phyloP scores from a whole-genome alignment of 2,888 invertebrate genomes.

The Lottia gigantea region DNA sequence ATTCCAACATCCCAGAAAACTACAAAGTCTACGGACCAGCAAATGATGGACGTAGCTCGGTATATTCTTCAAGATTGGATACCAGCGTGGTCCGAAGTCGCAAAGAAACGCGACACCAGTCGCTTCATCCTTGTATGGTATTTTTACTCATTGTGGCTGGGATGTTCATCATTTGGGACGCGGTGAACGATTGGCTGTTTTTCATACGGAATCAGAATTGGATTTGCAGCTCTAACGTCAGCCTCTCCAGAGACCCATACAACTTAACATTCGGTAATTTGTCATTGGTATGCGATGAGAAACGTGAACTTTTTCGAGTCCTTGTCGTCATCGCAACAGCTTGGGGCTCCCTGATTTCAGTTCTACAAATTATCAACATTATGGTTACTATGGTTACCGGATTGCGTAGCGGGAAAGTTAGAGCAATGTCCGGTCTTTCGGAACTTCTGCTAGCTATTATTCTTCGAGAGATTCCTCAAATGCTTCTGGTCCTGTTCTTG shows the following conservation, averaged over 20 bases:
- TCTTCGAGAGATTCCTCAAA: background rate
- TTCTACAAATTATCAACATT: background rate
- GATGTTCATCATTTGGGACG: background rate
- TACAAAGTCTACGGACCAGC: background rate
- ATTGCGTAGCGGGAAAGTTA: background rate
- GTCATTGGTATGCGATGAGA: background rate
- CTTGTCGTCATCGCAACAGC: background rate
- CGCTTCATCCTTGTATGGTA: background rate
- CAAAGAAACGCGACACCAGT: no score
- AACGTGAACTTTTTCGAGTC: background rate
- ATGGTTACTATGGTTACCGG: background rate
- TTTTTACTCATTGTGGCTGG: background rate
- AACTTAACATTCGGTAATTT: background rate
- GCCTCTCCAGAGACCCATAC: background rate
- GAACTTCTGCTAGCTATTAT: background rate
- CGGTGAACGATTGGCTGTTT: background rate
- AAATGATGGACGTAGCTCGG: background rate
- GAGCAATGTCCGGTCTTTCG: background rate
- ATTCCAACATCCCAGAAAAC: background rate
- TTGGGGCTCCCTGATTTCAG: background rate
- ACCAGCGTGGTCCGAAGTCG: background rate
- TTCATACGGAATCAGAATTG: background rate
- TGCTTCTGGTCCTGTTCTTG: background rate
- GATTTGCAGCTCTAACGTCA: background rate
- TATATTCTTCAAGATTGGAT: no score